Evolutionary conservation across 2,888 invertebrate genomes (phyloP).

Genomic region (Drosophila infuscata): DNA sequence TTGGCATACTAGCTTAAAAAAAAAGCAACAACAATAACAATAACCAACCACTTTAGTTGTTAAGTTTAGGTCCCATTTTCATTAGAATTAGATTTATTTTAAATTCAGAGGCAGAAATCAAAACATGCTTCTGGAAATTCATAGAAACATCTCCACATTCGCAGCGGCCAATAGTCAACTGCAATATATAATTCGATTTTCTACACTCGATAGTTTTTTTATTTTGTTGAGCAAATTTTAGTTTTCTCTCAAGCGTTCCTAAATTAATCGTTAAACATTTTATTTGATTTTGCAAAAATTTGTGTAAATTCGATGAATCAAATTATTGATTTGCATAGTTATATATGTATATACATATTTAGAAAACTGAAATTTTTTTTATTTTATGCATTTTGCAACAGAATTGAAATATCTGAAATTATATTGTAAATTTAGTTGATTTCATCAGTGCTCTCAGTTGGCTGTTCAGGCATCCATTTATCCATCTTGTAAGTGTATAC

Average conservation of each 20-base stretch:
- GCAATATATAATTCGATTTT: slow-evolving; percentile 21
- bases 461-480: slow-evolving; percentile 16
- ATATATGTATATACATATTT: background rate
- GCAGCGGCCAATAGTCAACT: slow-evolving; percentile 24
- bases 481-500: slow-evolving; percentile 50
- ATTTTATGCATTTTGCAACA: background rate
- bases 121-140: background rate
- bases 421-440: background rate
- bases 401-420: background rate
- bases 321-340: background rate
- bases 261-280: background rate
- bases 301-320: background rate
- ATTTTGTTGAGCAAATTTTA: background rate
- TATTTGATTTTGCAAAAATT: slow-evolving; percentile 2
- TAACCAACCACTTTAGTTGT: slow-evolving; percentile 38
- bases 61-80: slow-evolving; percentile 28
- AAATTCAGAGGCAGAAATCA: background rate
- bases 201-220: background rate
- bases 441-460: slow-evolving; percentile 42
- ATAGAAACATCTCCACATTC: slow-evolving; percentile 1
- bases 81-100: background rate
- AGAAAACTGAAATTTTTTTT: background rate
- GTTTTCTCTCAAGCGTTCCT: background rate
- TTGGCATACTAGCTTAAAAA: slow-evolving; percentile 12
- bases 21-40: background rate